Evolutionary conservation across 2,797 vertebrate species (phyloP).

Genomic region (Karalla daura): DNA sequence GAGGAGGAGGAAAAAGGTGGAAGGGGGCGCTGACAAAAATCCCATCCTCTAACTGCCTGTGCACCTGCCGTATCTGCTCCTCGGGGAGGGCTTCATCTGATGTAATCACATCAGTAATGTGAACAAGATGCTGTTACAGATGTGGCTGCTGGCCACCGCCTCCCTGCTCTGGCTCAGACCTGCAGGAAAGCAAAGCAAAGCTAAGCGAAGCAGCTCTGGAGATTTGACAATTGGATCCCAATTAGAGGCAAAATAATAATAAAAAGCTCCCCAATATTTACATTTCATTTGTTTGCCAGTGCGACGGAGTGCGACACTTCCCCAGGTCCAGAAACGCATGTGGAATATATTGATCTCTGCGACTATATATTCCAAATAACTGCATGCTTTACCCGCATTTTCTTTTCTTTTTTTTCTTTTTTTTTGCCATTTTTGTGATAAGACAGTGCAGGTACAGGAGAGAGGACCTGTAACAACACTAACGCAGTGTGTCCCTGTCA

Average conservation of each 20-base stretch:
- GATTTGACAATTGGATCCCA: constrained; percentile 41
- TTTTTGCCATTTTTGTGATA: constrained; percentile 18
- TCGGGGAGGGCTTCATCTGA: constrained; percentile 70
- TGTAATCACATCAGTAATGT: constrained; percentile 71
- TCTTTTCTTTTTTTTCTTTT: constrained; percentile 47
- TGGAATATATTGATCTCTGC: constrained; percentile 71
- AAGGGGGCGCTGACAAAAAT: constrained; percentile 81
- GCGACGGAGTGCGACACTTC: constrained; percentile 54
- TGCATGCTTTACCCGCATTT: constrained; percentile 65
- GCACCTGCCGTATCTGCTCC: constrained; percentile 73
- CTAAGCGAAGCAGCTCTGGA: constrained; percentile 26
- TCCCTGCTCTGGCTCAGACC: constrained; percentile 48
- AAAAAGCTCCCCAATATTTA: constrained; percentile 21
- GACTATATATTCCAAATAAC: constrained; percentile 69
- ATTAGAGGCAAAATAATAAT: constrained; percentile 44
- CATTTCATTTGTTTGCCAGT: constrained; percentile 22
- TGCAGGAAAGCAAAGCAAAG: constrained; percentile 34
- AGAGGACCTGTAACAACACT: constrained; percentile 46
- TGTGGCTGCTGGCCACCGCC: constrained; percentile 47
- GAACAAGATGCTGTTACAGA: constrained; percentile 65
- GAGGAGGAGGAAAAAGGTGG: constrained; percentile 3
- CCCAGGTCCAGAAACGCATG: constrained; percentile 70
- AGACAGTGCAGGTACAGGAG: constrained; percentile 35
- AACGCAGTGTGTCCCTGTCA: constrained; percentile 62
- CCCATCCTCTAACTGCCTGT: constrained; percentile 67